phyloP scores from a whole-genome alignment of 2,888 invertebrate species.

The Lycia hirtaria region DNA sequence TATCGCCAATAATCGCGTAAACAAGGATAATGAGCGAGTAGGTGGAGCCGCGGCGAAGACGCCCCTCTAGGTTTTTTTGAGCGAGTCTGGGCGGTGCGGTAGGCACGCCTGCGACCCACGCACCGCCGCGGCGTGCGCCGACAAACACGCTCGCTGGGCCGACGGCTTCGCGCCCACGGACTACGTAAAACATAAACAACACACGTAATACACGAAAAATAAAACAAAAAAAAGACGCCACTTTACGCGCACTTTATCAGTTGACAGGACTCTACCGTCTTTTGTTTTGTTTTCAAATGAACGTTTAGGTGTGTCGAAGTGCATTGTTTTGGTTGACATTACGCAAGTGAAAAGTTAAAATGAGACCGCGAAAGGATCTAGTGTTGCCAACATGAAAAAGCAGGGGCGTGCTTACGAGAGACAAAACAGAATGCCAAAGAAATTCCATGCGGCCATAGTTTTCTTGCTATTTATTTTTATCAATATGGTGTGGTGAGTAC shows the following conservation, averaged over 20 bases:
- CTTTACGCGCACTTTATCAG: constrained; percentile 38
- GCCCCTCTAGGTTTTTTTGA: constrained; percentile 80
- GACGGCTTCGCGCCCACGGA: constrained; percentile 73
- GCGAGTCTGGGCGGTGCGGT: constrained; percentile 74
- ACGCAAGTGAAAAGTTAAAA: constrained; percentile 68
- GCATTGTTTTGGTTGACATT: constrained; percentile 49
- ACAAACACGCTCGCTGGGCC: constrained; percentile 60
- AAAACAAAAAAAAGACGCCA: constrained; percentile 29
- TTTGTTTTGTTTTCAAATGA: background rate
- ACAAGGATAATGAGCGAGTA: constrained; percentile 82
- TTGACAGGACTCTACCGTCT: constrained; percentile 14
- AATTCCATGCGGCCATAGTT: constrained; percentile 66
- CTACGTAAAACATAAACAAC: constrained; percentile 63
- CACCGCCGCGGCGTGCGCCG: constrained; percentile 65
- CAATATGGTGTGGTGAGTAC: constrained; percentile 75
- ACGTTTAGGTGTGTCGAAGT: constrained; percentile 33
- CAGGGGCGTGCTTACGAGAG: constrained; percentile 56
- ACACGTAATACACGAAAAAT: constrained; percentile 47
- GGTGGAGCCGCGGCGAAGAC: constrained; percentile 77
- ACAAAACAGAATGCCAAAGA: constrained; percentile 74
- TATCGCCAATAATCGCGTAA: constrained; percentile 79
- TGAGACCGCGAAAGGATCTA: constrained; percentile 71
- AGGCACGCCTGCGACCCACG: constrained; percentile 37
- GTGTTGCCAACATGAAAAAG: constrained; percentile 82
- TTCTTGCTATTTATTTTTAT: constrained; percentile 71